Percentiles rank a stretch among this genome's conserved stretches.
Evolutionary conservation across 2,888 invertebrate species (phyloP).

Genomic region (Merodon equestris): DNA sequence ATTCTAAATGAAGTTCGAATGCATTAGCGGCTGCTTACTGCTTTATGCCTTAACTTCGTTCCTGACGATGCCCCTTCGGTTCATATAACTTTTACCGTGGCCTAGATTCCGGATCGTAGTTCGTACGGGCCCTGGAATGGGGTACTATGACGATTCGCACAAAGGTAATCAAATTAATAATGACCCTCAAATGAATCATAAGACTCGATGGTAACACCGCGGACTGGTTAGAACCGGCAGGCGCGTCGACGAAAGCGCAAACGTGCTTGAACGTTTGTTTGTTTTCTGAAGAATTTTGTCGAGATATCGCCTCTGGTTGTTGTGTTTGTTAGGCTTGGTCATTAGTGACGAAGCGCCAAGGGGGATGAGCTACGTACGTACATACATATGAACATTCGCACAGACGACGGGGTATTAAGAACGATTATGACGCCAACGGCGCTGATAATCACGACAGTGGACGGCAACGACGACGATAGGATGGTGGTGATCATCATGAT

Average conservation of each 20-base stretch:
- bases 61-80: conserved; percentile 36
- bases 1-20: conserved; percentile 59
- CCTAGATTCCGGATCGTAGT: conserved; percentile 49
- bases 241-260: too few relatives aligned
- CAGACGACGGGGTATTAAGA: neutral
- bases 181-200: conserved; percentile 50
- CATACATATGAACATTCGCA: conserved; percentile 10
- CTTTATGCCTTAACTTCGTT: neutral
- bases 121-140: neutral
- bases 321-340: too few relatives aligned
- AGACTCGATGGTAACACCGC: conserved; percentile 1
- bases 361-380: conserved; percentile 23
- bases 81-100: conserved; percentile 52
- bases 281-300: conserved; percentile 28
- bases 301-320: conserved; percentile 25
- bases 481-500: too few relatives aligned
- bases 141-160: too few relatives aligned
- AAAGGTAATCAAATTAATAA: conserved; percentile 44
- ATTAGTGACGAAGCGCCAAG: neutral
- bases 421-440: too few relatives aligned
- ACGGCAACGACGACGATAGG: conserved; percentile 3
- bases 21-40: too few relatives aligned
- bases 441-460: too few relatives aligned
- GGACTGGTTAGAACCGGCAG: too few relatives aligned
- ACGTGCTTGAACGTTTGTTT: neutral